phyloP scores from a whole-genome alignment of 2,113 vertebrate genomes.

The Eira barbara region DNA sequence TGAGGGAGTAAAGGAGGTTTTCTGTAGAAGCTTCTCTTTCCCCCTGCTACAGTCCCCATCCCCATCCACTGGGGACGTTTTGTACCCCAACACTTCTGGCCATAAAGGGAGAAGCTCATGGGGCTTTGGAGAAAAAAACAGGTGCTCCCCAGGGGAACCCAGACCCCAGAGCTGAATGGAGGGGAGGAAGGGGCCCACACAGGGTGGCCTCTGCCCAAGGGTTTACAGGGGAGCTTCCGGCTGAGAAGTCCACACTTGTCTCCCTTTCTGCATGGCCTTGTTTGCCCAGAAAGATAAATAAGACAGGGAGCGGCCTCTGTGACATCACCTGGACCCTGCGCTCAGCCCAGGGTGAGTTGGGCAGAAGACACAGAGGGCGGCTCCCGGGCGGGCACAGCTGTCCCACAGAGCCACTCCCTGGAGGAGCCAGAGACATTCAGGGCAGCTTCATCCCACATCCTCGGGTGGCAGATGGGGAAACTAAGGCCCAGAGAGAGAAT shows the following conservation, averaged over 20 bases:
- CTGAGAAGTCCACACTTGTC: background rate
- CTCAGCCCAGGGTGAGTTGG: background rate
- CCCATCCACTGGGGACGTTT: background rate
- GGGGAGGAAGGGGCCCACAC: background rate
- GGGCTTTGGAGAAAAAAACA: background rate
- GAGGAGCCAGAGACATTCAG: background rate
- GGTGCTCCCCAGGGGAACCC: background rate
- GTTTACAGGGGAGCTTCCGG: fast-evolving
- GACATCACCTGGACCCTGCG: background rate
- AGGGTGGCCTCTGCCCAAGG: background rate
- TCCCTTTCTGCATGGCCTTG: background rate
- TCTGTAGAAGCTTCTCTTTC: background rate
- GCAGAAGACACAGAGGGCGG: background rate
- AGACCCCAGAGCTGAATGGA: background rate
- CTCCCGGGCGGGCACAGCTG: background rate
- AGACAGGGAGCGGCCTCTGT: background rate
- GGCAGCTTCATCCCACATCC: background rate
- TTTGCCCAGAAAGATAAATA: slow-evolving; percentile 50
- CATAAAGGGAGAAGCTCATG: no score
- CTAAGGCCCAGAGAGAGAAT: background rate
- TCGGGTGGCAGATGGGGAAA: background rate
- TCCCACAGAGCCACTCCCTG: background rate
- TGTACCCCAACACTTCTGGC: background rate
- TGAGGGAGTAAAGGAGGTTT: no score
- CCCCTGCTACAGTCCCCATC: background rate